Evolutionary conservation across 1,140 invertebrate species (phyloP).

Genomic region (Scaptomyza hsui): DNA sequence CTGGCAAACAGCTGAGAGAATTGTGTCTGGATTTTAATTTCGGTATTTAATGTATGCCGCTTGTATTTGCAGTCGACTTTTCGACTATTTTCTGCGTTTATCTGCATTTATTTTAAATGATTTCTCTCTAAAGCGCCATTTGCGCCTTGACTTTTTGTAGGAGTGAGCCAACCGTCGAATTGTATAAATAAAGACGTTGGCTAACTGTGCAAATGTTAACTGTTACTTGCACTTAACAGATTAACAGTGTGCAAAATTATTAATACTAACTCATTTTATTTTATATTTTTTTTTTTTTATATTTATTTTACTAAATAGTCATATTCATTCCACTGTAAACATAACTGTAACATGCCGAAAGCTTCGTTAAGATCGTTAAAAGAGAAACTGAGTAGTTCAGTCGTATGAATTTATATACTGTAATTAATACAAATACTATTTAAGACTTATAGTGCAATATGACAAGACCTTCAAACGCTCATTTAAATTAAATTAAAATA

Average conservation of each 20-base stretch:
- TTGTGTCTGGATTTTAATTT: constrained; percentile 62
- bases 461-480: too few species aligned
- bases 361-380: too few species aligned
- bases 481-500: neutral
- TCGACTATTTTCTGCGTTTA: neutral
- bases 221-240: neutral
- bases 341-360: too few species aligned
- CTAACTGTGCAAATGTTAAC: neutral
- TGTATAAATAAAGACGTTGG: neutral
- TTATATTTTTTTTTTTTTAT: too few species aligned
- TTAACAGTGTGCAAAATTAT: neutral
- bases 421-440: too few species aligned
- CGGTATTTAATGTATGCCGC: constrained; percentile 15
- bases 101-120: constrained; percentile 12
- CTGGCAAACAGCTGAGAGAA: constrained; percentile 65
- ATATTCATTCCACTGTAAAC: too few species aligned
- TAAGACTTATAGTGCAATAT: too few species aligned
- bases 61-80: constrained; percentile 7
- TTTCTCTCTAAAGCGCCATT: neutral
- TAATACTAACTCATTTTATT: too few species aligned
- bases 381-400: too few species aligned
- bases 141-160: neutral
- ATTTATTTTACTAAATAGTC: too few species aligned
- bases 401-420: too few species aligned
- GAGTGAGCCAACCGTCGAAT: too few species aligned